These are phyloP conservation scores for Scaptomyza hsui DNA, from an alignment of 1,140 invertebrate genomes.

Conservation along the genomic window DNA sequence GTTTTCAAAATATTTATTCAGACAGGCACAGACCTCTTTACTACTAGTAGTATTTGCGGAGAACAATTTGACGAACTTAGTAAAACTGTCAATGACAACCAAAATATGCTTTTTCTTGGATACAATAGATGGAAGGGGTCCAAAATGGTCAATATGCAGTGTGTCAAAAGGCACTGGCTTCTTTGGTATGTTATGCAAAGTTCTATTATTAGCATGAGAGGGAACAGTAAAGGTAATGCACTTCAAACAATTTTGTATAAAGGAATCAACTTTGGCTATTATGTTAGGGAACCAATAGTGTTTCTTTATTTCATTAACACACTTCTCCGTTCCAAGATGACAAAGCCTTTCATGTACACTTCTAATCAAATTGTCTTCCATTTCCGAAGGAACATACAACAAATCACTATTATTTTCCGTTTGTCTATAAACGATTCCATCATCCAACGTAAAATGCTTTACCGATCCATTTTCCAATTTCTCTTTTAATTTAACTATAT, in stretches of 20 bases:
- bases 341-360: not conserved
- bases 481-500: not conserved
- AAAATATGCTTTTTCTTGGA: slow-evolving; percentile 9
- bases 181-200: slow-evolving; percentile 3
- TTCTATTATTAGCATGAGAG: not conserved
- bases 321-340: too few relatives aligned
- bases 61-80: not conserved
- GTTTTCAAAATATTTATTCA: too few relatives aligned
- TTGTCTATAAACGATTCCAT: not conserved
- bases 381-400: not conserved
- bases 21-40: too few relatives aligned
- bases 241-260: slow-evolving; percentile 10
- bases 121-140: not conserved
- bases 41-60: too few relatives aligned
- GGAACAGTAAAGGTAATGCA: slow-evolving; percentile 4
- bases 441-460: not conserved
- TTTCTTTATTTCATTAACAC: not conserved
- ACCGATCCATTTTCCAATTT: not conserved
- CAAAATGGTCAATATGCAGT: slow-evolving; percentile 7
- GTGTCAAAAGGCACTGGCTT: slow-evolving; percentile 2
- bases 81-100: not conserved
- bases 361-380: not conserved
- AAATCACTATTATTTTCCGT: not conserved
- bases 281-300: slow-evolving; percentile 10
- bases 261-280: not conserved